These are phyloP conservation scores for Adelges cooleyi DNA, from an alignment of 1,140 invertebrate species.

Conservation along the genomic window DNA sequence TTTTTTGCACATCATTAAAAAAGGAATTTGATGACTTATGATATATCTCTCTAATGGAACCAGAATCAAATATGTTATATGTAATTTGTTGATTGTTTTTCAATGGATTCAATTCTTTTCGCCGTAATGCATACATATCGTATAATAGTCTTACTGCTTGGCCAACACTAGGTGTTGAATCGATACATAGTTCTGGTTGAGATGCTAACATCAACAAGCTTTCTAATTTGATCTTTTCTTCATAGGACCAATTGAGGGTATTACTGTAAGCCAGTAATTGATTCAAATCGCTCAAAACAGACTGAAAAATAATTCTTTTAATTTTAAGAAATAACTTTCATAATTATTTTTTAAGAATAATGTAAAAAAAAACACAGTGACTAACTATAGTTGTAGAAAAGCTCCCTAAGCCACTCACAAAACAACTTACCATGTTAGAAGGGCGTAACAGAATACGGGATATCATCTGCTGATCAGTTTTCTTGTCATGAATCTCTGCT, in stretches of 20 bases:
- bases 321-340: too few relatives aligned
- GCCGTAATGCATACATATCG: neutral
- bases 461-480: conserved; percentile 54
- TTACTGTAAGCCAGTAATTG: conserved; percentile 40
- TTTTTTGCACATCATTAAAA: too few relatives aligned
- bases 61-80: neutral
- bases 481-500: conserved; percentile 77
- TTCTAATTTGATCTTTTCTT: conserved; percentile 67
- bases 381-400: too few relatives aligned
- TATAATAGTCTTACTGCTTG: conserved; percentile 36
- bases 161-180: conserved; percentile 68
- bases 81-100: neutral
- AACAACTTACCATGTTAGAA: conserved; percentile 57
- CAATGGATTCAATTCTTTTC: neutral
- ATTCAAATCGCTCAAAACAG: neutral
- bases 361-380: too few relatives aligned
- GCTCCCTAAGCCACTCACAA: too few relatives aligned
- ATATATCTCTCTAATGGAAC: neutral
- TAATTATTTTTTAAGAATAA: too few relatives aligned
- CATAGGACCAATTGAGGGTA: conserved; percentile 51
- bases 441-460: conserved; percentile 80
- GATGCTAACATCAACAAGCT: conserved; percentile 71
- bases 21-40: too few relatives aligned
- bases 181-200: conserved; percentile 71
- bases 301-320: too few relatives aligned